Conservation (phyloP, 2,888 invertebrate species). For the Alloplasta piceator region DNA sequence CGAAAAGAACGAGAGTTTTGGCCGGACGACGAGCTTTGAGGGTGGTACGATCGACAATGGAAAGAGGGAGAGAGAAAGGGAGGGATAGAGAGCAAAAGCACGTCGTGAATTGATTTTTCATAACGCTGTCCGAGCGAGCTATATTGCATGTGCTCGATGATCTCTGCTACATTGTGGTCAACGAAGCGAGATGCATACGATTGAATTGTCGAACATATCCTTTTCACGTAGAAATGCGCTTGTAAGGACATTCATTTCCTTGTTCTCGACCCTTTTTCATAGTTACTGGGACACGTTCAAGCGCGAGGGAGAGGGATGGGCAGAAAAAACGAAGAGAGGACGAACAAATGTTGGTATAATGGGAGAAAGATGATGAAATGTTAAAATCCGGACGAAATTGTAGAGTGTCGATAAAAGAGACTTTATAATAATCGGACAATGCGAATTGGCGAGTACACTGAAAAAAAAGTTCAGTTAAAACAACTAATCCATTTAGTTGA, state of each 20-base stretch:
- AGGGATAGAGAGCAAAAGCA: background rate
- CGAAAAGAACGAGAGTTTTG: constrained; percentile 20
- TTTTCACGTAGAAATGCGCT: constrained; percentile 20
- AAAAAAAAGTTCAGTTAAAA: no score
- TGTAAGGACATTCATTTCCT: constrained; percentile 28
- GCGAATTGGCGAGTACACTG: no score
- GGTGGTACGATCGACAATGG: background rate
- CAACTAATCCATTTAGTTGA: no score
- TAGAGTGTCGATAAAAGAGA: no score
- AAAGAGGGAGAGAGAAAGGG: background rate
- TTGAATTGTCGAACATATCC: constrained; percentile 52
- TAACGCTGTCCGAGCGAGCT: constrained; percentile 26
- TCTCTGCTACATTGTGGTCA: constrained; percentile 17
- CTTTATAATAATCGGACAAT: no score
- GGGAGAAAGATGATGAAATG: no score
- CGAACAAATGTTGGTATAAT: no score
- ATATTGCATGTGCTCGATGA: constrained; percentile 5
- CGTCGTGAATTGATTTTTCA: constrained; percentile 55
- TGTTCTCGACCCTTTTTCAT: background rate
- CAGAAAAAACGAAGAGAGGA: no score
- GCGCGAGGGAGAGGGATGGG: no score
- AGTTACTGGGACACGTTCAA: no score
- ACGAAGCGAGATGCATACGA: constrained; percentile 53
- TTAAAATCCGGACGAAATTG: no score
- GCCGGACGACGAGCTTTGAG: constrained; percentile 24